These are phyloP conservation scores for Troglohyphantes excavatus DNA, from an alignment of 2,888 invertebrate species.

Conservation along the genomic window DNA sequence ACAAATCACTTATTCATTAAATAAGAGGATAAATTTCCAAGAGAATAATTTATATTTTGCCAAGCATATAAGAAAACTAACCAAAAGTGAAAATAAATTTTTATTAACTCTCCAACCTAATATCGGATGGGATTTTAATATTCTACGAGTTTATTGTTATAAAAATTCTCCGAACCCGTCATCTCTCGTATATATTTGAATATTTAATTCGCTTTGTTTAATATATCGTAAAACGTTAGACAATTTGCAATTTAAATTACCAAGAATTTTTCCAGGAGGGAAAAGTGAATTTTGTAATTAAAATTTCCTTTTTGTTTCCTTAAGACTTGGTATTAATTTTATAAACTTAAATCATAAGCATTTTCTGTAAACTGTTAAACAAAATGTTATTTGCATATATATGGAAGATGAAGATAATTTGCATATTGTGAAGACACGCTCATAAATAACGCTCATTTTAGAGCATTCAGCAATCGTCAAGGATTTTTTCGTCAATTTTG, in stretches of 20 bases:
- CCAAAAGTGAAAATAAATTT: neutral
- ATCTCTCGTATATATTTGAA: conserved; percentile 26
- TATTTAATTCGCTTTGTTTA: conserved; percentile 32
- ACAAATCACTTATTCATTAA: too few relatives aligned
- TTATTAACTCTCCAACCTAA: conserved; percentile 1
- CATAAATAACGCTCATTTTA: too few relatives aligned
- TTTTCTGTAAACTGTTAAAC: neutral
- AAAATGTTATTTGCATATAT: neutral
- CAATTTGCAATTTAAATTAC: conserved; percentile 45
- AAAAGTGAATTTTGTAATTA: conserved; percentile 28
- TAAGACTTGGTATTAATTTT: neutral
- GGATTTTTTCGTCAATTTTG: too few relatives aligned
- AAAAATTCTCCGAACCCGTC: too few relatives aligned
- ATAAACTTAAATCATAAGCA: neutral
- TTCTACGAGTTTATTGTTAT: too few relatives aligned
- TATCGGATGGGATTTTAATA: neutral
- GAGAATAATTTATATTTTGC: too few relatives aligned
- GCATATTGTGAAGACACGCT: too few relatives aligned
- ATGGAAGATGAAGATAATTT: too few relatives aligned
- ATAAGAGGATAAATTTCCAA: too few relatives aligned
- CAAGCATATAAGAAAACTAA: conserved; percentile 1
- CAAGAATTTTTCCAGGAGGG: neutral
- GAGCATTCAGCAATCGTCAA: too few relatives aligned
- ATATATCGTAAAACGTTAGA: neutral
- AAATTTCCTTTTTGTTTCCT: neutral